phyloP scores from a whole-genome alignment of 2,113 vertebrate species.

The Salvelinus sp. region DNA sequence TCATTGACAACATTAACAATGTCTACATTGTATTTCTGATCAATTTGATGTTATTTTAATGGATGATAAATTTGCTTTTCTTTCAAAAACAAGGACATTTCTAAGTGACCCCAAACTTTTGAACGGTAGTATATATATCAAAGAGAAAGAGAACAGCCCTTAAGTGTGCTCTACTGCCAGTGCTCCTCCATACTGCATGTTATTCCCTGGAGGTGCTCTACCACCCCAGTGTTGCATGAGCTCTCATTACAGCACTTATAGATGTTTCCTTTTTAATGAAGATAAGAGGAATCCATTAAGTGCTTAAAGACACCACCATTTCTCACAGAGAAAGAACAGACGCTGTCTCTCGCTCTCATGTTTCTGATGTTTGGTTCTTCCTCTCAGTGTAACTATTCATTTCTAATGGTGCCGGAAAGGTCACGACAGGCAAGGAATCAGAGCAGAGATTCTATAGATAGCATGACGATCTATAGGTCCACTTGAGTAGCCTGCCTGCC shows the following conservation, averaged over 20 bases:
- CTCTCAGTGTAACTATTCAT: slow-evolving; percentile 28
- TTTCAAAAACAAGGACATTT: neutral
- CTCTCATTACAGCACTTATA: too few relatives aligned
- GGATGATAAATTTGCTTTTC: neutral
- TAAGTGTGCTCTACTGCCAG: too few relatives aligned
- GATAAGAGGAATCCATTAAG: slow-evolving; percentile 61
- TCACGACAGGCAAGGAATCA: slow-evolving; percentile 49
- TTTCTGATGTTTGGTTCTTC: slow-evolving; percentile 30
- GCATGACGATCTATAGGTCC: slow-evolving; percentile 24
- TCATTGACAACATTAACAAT: too few relatives aligned
- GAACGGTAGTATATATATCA: too few relatives aligned
- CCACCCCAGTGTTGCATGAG: too few relatives aligned
- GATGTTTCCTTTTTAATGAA: slow-evolving; percentile 44
- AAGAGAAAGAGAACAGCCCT: too few relatives aligned
- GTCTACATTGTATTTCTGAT: too few relatives aligned
- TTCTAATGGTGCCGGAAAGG: slow-evolving; percentile 63
- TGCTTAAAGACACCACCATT: slow-evolving; percentile 42
- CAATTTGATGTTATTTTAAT: too few relatives aligned
- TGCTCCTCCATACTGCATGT: too few relatives aligned
- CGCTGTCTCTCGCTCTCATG: slow-evolving; percentile 26
- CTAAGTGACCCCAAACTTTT: too few relatives aligned
- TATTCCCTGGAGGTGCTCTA: too few relatives aligned
- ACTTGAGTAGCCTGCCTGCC: too few relatives aligned
- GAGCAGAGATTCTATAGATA: slow-evolving; percentile 66
- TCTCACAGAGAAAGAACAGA: slow-evolving; percentile 31